phyloP scores from a whole-genome alignment of 2,113 vertebrate genomes.

The Ochotona curzoniae region DNA sequence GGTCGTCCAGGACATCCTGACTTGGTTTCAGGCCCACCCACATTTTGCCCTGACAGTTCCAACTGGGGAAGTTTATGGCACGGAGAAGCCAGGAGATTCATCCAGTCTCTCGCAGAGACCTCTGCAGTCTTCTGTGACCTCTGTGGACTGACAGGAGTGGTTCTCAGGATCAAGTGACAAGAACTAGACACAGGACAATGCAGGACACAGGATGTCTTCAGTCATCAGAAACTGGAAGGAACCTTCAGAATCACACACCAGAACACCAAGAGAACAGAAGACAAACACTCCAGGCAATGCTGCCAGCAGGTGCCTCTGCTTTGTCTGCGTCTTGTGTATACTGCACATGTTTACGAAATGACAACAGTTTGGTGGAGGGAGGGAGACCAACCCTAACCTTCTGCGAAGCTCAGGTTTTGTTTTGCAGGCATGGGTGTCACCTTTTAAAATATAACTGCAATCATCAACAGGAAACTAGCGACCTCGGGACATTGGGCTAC shows the following conservation, averaged over 20 bases:
- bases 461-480: neutral
- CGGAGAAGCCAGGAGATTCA: neutral
- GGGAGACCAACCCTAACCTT: neutral
- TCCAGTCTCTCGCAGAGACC: neutral
- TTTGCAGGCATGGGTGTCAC: neutral
- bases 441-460: neutral
- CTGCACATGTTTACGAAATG: neutral
- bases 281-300: neutral
- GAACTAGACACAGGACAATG: no score
- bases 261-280: neutral
- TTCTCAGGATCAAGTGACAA: neutral
- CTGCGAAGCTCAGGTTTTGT: neutral
- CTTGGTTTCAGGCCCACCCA: neutral
- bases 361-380: no score
- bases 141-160: neutral
- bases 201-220: no score
- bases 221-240: neutral
- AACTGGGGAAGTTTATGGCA: no score
- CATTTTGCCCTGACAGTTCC: neutral
- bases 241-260: rapidly evolving
- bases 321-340: neutral
- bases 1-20: neutral
- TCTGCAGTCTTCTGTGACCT: no score
- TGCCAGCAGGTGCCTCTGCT: neutral
- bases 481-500: neutral